These are phyloP conservation scores for Catalaphyllia jardinei DNA, from an alignment of 64 coral and sea anemone species.

Conservation along the genomic window DNA sequence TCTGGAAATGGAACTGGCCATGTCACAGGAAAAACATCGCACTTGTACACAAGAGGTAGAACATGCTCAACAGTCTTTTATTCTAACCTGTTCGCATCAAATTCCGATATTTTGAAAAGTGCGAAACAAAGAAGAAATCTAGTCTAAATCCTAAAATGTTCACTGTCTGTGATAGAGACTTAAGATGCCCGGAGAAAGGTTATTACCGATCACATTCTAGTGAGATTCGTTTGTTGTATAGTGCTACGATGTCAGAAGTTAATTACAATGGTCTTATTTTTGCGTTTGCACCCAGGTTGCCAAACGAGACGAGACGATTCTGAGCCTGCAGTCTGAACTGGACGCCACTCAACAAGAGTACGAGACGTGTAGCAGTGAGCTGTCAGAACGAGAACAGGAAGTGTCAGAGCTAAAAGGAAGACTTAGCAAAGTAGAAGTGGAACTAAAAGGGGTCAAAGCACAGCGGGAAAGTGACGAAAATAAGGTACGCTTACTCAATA, in stretches of 20 bases:
- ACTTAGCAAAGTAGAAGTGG: slow-evolving; percentile 61
- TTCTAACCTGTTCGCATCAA: neutral
- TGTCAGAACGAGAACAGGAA: slow-evolving; percentile 73
- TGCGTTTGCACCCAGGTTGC: slow-evolving; percentile 46
- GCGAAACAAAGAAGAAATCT: too few species aligned
- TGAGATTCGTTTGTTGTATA: neutral
- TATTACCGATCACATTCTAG: too few species aligned
- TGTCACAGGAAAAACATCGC: slow-evolving; percentile 91
- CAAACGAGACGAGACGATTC: slow-evolving; percentile 89
- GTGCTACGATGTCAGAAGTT: neutral
- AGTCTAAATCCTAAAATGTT: too few species aligned
- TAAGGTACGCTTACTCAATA: slow-evolving; percentile 30
- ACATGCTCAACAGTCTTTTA: neutral
- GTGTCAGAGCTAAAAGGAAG: slow-evolving; percentile 57
- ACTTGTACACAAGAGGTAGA: slow-evolving; percentile 89
- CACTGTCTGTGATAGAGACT: too few species aligned
- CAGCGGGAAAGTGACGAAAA: slow-evolving; percentile 65
- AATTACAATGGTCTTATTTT: neutral
- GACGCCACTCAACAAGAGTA: slow-evolving; percentile 90
- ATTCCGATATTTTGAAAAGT: neutral
- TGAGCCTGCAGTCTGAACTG: slow-evolving; percentile 88
- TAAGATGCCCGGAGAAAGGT: too few species aligned
- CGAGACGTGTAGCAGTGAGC: slow-evolving; percentile 68
- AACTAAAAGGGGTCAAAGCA: slow-evolving; percentile 60
- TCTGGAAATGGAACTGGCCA: slow-evolving; percentile 83